Evolutionary conservation across 2,888 invertebrate genomes (phyloP), one percentile per base, ranked within the genome.

Genomic region (Cantharis nigra): DNA sequence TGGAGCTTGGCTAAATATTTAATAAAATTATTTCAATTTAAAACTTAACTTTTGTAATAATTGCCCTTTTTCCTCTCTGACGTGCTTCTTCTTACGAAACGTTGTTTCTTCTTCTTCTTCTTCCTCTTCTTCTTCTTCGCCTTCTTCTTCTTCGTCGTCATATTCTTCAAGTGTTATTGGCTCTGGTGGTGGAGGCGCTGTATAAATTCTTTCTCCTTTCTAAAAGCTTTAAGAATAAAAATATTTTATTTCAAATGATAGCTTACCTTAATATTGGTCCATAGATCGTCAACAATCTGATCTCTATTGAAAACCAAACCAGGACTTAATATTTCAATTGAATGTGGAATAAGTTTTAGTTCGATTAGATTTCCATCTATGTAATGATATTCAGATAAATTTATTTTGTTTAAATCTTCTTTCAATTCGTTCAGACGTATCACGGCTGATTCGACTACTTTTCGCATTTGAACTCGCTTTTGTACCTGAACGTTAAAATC

Each of bases 281-380:
- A 84, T 81, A 88, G 81, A 63, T 87, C 85, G 80, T 88, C 86
- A 13, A 87, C 80, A n/a, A 84, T 80, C 9, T 83, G 83, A 89
- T 90, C 87, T 92, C 94, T 81, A 88, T 90, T 80, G 91, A 90
- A 87, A 91, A 94, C 86, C 91, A 94, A 76, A 77, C 90, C 90
- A 0, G 93, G 92, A 78, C 92, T 90, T n/a, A 91, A 83, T 74
- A 93, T 89, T 85, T 92, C 90, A n/a, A 93, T 86, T 78, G 93
- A 91, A 63, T 91, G 89, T 0, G 95, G 95, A 18, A 93, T 90
- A 80, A 95, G 90, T 79, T 94, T 92, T 85, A 94, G 86, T 87
- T 93, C 92, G 72, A 93, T 90, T 71, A 95, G 85, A 28, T 92
- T 91, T 82, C 94, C 93, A 84, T 96, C 95, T 70, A 94, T 91